Evolutionary conservation across 2,113 vertebrate genomes (phyloP).

Genomic region (Melospiza melodia): DNA sequence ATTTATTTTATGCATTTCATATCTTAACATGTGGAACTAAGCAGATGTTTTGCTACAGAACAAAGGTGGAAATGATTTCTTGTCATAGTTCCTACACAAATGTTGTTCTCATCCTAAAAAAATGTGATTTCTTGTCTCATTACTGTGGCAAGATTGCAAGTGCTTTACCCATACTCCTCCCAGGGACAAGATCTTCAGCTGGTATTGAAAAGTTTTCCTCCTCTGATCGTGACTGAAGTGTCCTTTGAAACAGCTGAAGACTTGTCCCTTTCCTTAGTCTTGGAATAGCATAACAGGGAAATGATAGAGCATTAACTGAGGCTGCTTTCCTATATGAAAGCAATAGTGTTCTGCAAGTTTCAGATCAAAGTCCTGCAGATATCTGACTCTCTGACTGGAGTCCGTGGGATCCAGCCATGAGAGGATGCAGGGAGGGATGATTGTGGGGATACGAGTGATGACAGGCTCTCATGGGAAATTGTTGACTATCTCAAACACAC

Average conservation of each 20-base stretch:
- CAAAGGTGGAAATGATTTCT: neutral
- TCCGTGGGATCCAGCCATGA: neutral
- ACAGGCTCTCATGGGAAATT: neutral
- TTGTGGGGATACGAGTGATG: neutral
- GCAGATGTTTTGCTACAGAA: constrained; percentile 8
- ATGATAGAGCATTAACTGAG: neutral
- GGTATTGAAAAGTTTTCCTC: neutral
- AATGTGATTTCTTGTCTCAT: neutral
- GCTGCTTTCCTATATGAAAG: neutral
- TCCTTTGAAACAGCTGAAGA: neutral
- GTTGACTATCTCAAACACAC: neutral
- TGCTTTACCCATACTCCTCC: neutral
- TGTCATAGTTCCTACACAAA: constrained; percentile 5
- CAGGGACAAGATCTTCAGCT: neutral
- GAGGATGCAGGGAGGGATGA: neutral
- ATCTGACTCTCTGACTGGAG: neutral
- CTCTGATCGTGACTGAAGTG: neutral
- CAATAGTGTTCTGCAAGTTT: neutral
- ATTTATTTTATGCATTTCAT: constrained; percentile 21
- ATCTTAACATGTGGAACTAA: constrained; percentile 1
- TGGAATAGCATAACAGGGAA: neutral
- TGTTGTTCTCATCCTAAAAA: neutral
- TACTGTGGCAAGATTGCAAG: neutral
- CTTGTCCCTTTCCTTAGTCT: neutral
- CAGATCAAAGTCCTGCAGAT: neutral